A percentile compares a stretch with the other conserved stretches of the same genome.
phyloP scores from a whole-genome alignment of 2,113 vertebrate genomes.

The Pituophis catenifer region DNA sequence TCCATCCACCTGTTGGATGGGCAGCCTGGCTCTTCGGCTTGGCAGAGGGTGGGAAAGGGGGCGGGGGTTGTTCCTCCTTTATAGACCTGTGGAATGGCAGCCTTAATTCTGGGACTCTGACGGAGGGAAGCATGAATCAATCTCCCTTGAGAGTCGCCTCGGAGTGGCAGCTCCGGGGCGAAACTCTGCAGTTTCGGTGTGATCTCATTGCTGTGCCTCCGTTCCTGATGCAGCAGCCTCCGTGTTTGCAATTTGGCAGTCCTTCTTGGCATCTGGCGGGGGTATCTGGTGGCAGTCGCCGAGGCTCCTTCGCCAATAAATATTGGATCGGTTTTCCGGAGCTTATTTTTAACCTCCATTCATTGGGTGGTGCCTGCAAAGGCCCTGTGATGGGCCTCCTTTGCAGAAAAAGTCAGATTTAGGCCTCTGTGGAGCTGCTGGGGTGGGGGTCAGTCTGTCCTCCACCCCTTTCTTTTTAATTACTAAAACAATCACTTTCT shows the following conservation, averaged over 20 bases:
- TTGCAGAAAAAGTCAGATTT: neutral
- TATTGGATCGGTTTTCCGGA: neutral
- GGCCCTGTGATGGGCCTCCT: neutral
- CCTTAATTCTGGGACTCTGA: too few relatives aligned
- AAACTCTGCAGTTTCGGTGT: slow-evolving; percentile 77
- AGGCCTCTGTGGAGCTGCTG: neutral
- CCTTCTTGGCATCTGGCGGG: neutral
- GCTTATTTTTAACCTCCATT: neutral
- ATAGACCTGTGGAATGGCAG: neutral
- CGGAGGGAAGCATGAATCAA: neutral
- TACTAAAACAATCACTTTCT: neutral
- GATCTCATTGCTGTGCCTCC: slow-evolving; percentile 59
- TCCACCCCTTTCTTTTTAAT: neutral
- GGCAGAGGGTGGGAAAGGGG: neutral
- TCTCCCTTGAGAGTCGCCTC: neutral
- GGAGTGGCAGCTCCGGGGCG: slow-evolving; percentile 40
- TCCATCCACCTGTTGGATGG: neutral
- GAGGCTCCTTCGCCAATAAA: neutral
- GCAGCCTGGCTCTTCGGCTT: neutral
- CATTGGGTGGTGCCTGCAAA: neutral
- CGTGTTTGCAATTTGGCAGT: neutral
- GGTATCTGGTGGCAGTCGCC: neutral
- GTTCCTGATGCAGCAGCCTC: neutral
- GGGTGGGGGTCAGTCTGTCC: neutral
- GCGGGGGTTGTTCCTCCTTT: neutral